Evolutionary conservation across 2,888 invertebrate species (phyloP).

Genomic region (Pandemis heparana): DNA sequence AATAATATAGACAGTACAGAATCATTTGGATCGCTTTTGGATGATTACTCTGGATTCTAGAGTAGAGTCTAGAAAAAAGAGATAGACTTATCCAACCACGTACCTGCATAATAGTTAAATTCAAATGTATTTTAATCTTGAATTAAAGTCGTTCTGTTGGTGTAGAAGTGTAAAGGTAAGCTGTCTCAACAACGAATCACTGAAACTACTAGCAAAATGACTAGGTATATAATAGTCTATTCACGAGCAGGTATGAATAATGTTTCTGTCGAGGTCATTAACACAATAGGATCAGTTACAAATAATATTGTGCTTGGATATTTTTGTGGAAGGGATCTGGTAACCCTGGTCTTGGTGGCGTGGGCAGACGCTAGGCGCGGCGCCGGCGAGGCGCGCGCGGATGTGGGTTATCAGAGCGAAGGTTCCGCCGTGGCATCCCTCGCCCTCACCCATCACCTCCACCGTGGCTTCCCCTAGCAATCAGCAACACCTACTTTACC

Average conservation of each 20-base stretch:
- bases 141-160: not conserved
- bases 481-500: conserved; percentile 2
- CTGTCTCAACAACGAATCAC: not conserved
- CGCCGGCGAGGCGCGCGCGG: conserved; percentile 55
- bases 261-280: not conserved
- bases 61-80: no score
- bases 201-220: not conserved
- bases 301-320: not conserved
- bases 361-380: conserved; percentile 50
- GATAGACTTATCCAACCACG: no score
- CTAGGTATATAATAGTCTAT: not conserved
- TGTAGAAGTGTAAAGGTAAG: not conserved
- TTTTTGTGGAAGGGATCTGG: conserved; percentile 11
- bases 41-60: no score
- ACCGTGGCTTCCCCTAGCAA: conserved; percentile 46
- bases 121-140: not conserved
- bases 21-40: no score
- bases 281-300: not conserved
- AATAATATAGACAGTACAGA: no score
- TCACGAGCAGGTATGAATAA: not conserved
- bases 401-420: conserved; percentile 78
- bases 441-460: conserved; percentile 53
- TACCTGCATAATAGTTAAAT: no score
- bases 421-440: conserved; percentile 62
- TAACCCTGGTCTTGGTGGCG: conserved; percentile 33